Conservation (phyloP, 2,888 invertebrate genomes). For the Thalpophila matura region DNA sequence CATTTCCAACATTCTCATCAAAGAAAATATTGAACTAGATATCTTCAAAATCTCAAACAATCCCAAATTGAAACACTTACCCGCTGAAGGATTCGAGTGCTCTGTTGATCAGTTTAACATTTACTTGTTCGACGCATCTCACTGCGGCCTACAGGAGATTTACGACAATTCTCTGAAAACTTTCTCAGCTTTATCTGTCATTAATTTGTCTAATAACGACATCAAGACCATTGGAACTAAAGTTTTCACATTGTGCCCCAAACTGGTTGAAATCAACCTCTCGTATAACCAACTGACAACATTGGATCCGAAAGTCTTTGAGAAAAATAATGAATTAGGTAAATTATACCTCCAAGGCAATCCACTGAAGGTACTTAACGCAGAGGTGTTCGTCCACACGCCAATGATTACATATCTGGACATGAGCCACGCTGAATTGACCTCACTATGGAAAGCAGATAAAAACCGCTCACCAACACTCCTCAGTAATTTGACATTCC, state of each 20-base stretch:
- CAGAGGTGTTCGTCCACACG: slow-evolving; percentile 92
- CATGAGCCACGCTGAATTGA: slow-evolving; percentile 93
- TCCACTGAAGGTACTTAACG: slow-evolving; percentile 92
- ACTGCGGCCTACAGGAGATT: slow-evolving; percentile 93
- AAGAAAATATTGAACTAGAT: slow-evolving; percentile 92
- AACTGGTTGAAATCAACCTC: slow-evolving; percentile 93
- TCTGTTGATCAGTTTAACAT: slow-evolving; percentile 91
- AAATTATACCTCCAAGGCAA: slow-evolving; percentile 94
- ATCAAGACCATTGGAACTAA: slow-evolving; percentile 89
- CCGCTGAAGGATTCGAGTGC: slow-evolving; percentile 92
- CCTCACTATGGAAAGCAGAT: slow-evolving; percentile 92
- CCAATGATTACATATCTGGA: slow-evolving; percentile 92
- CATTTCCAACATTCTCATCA: slow-evolving; percentile 93
- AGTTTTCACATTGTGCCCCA: slow-evolving; percentile 89
- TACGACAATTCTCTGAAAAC: slow-evolving; percentile 92
- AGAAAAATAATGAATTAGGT: slow-evolving; percentile 92
- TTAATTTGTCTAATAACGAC: slow-evolving; percentile 93
- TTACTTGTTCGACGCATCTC: slow-evolving; percentile 93
- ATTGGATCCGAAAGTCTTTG: slow-evolving; percentile 92
- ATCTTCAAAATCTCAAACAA: slow-evolving; percentile 94
- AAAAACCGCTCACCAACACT: slow-evolving; percentile 83
- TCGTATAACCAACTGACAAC: slow-evolving; percentile 93
- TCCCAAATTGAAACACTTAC: slow-evolving; percentile 92
- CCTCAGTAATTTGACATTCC: slow-evolving; percentile 89
- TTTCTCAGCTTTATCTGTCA: slow-evolving; percentile 93